Base-by-base conservation (phyloP, 1,140 invertebrate genomes). In the Neodiprion lecontei region DNA sequence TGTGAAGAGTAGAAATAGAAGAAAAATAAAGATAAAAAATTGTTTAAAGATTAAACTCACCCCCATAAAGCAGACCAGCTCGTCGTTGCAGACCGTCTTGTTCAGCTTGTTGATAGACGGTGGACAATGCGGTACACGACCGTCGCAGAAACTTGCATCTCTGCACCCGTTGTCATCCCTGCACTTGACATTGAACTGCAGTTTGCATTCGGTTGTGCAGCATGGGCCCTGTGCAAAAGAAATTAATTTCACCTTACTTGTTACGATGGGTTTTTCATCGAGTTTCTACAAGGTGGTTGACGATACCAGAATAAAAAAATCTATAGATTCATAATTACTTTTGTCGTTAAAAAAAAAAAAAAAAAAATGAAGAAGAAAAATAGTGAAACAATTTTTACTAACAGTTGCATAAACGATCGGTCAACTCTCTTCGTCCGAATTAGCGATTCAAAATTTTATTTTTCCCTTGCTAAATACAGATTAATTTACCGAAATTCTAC, bases 51-150 rank as follows among this genome's bases (percentile, higher is more conserved):
- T 53, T 50, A 76, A 75, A 91, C 93, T 92, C 89, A 96, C 95
- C 78, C 97, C 97, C 94, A 97, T 96, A 82, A 96, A 98, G 85
- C 97, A 98, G 53, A 98, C 96, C 84, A 96, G 95, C 84, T 96
- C 96, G 82, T 96, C 94, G 87, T 97, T 97, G 88, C 97, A 98
- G 75, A 96, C 93, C 12, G 97, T 98, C 85, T 97, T 96, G 88
- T 98, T 98, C 12, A 96, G 95, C 85, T 97, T 97, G 87, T 96
- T 96, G 50, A 94, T 91, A 65, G 96, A 97, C n/a, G 94, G 92
- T 17, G 97, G 97, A 89, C 97, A 98, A 78, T 93, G 91, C 4
- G 96, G 93, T 40, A 93, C 91, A 50, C 91, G 89, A 7, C 96
- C 96, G 88, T 97, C 94, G 87, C 98, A 99, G 87, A 93, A 96